Evolutionary conservation across 2,113 vertebrate genomes (phyloP).

Genomic region (Phodopus roborovskii): DNA sequence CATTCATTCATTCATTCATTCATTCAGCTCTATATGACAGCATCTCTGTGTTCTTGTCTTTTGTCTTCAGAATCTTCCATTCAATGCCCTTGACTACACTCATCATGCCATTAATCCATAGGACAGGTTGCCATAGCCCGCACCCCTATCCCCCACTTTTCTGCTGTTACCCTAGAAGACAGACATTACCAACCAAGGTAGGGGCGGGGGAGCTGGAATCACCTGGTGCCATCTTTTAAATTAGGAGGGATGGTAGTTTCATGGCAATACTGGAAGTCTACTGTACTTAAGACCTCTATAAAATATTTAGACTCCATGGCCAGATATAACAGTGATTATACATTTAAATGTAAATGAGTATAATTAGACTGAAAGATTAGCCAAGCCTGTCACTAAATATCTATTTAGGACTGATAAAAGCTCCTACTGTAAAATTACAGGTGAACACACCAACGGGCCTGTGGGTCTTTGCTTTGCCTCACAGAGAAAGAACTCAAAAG

Average conservation of each 20-base stretch:
- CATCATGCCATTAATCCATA: neutral
- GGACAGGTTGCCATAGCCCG: neutral
- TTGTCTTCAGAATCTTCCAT: neutral
- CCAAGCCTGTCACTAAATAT: slow-evolving; percentile 61
- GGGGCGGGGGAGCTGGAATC: neutral
- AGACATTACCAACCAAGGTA: neutral
- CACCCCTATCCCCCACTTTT: neutral
- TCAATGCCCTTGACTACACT: neutral
- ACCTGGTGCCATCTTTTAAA: neutral
- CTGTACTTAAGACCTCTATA: slow-evolving; percentile 67
- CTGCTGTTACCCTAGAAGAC: rapidly evolving
- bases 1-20: too few relatives aligned
- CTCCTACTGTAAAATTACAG: neutral
- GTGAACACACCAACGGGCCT: neutral
- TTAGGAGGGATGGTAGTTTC: neutral
- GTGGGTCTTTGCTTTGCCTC: neutral
- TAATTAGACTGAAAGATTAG: slow-evolving; percentile 74
- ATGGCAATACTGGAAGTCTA: slow-evolving; percentile 7
- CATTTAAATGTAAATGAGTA: slow-evolving; percentile 69
- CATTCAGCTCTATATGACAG: neutral
- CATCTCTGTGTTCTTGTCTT: neutral
- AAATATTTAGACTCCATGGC: slow-evolving; percentile 64
- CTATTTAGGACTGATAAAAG: slow-evolving; percentile 53
- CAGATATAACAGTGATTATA: slow-evolving; percentile 66
- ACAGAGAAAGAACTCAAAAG: neutral